Evolutionary conservation across 2,888 invertebrate genomes (phyloP).

Genomic region (Melitaea athalia): DNA sequence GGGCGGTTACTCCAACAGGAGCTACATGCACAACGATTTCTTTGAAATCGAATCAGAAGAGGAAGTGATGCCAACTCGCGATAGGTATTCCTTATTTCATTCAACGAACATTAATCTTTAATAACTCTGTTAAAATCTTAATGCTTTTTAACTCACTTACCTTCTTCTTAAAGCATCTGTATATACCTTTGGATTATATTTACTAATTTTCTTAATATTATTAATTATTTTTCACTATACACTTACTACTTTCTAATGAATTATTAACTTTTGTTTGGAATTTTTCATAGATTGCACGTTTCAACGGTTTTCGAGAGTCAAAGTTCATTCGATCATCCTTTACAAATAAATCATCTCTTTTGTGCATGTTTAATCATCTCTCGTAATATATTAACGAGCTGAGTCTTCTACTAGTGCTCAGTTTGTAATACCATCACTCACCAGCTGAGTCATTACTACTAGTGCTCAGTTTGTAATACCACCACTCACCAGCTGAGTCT

Average conservation of each 20-base stretch:
- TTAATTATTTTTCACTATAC: no score
- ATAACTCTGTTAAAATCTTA: neutral
- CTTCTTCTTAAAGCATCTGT: no score
- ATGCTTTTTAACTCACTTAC: no score
- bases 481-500: slow-evolving; percentile 17
- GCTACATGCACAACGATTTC: slow-evolving; percentile 60
- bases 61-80: slow-evolving; percentile 55
- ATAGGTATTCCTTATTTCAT: slow-evolving; percentile 58
- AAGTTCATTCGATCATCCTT: neutral
- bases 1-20: slow-evolving; percentile 66
- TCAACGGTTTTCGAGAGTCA: neutral
- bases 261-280: no score
- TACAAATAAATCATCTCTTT: neutral
- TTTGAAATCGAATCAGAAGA: slow-evolving; percentile 72
- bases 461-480: slow-evolving; percentile 15
- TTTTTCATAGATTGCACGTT: neutral
- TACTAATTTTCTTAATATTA: no score
- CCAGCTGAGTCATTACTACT: slow-evolving; percentile 23
- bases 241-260: no score
- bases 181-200: no score
- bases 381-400: slow-evolving; percentile 4
- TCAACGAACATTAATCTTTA: neutral
- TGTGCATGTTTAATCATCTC: neutral
- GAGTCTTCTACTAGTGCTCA: slow-evolving; percentile 28
- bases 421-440: neutral